Conservation (phyloP, 2,797 vertebrate species). For the Perodicticus potto region DNA sequence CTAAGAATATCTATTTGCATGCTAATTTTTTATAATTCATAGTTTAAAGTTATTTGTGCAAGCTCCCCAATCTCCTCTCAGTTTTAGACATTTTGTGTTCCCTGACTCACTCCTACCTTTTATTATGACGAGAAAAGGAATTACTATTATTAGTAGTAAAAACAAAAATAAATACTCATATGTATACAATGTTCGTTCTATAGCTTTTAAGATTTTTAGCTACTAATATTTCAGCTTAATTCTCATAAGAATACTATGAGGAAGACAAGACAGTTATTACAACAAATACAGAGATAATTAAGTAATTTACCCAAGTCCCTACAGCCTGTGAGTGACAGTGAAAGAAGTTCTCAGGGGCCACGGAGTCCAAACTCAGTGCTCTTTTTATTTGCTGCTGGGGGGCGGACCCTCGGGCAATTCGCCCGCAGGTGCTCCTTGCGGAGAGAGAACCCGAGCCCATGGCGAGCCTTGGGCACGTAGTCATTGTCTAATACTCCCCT, state of each 20-base stretch:
- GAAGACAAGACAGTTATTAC: not conserved
- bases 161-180: not conserved
- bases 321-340: not conserved
- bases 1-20: not conserved
- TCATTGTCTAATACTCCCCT: too few species aligned
- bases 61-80: not conserved
- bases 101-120: not conserved
- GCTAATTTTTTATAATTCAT: conserved; percentile 37
- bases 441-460: too few species aligned
- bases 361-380: not conserved
- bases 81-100: not conserved
- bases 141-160: conserved; percentile 5
- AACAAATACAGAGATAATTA: not conserved
- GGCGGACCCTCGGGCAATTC: too few species aligned
- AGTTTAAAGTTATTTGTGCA: conserved; percentile 11
- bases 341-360: not conserved
- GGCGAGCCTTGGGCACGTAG: too few species aligned
- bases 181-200: conserved; percentile 1
- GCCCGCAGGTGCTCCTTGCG: too few species aligned
- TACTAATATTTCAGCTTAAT: conserved; percentile 31
- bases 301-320: not conserved
- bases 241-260: conserved; percentile 21
- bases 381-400: not conserved
- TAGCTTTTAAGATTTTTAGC: not conserved
- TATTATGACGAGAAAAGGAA: not conserved